These are phyloP conservation scores for Smithornis capensis DNA, from an alignment of 2,113 vertebrate species.

Conservation along the genomic window DNA sequence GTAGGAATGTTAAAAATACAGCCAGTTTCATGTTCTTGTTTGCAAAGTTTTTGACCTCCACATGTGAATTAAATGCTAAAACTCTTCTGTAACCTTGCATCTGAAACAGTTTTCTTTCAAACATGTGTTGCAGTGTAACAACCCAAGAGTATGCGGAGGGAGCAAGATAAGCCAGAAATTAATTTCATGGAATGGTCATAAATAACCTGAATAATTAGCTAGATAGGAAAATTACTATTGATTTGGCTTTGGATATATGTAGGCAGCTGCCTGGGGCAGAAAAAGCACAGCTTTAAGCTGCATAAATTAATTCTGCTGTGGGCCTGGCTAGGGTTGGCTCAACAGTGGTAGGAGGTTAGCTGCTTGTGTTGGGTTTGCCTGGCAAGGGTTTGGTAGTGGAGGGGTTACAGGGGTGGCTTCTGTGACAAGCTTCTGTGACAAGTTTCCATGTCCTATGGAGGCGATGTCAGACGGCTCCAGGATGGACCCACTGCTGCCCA, in stretches of 20 bases:
- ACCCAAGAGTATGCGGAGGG: neutral
- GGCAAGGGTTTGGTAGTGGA: neutral
- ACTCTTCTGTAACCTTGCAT: neutral
- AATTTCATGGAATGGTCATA: neutral
- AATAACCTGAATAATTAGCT: neutral
- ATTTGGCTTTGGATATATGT: neutral
- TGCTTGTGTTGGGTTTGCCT: neutral
- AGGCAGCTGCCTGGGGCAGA: neutral
- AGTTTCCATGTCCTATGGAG: rapidly evolving
- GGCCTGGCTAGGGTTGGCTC: neutral
- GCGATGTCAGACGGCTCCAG: rapidly evolving
- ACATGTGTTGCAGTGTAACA: neutral
- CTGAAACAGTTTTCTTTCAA: neutral
- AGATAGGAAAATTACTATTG: neutral
- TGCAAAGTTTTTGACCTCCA: neutral
- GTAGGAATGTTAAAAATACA: constrained; percentile 30
- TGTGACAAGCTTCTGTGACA: neutral
- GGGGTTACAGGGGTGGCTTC: rapidly evolving
- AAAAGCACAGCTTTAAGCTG: neutral
- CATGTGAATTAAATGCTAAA: neutral
- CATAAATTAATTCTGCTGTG: neutral
- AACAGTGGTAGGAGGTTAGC: neutral
- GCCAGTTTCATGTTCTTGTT: neutral
- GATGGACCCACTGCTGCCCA: neutral
- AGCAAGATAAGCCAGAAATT: neutral